phyloP scores from a whole-genome alignment of 2,888 invertebrate species.

The Fragum sueziense region DNA sequence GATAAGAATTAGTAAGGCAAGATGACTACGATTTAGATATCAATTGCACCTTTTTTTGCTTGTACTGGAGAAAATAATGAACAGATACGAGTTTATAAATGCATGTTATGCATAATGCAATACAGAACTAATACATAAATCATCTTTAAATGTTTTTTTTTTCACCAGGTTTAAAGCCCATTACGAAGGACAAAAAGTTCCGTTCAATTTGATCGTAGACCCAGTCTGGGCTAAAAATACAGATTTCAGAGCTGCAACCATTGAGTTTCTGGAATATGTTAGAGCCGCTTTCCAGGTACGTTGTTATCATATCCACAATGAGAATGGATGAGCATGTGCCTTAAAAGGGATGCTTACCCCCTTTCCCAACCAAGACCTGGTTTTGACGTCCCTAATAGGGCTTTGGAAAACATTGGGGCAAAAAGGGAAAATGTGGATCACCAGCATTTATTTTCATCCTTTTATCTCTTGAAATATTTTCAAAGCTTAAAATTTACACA shows the following conservation, averaged over 20 bases:
- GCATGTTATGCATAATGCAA: neutral
- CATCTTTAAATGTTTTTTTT: neutral
- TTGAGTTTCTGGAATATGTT: slow-evolving; percentile 68
- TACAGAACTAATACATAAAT: no score
- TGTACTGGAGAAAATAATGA: neutral
- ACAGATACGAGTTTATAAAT: neutral
- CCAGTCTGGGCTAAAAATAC: slow-evolving; percentile 61
- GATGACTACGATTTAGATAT: neutral
- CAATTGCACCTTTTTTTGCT: neutral
- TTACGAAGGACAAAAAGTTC: slow-evolving; percentile 64
- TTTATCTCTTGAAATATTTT: no score
- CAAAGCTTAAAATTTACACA: no score
- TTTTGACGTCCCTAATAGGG: no score
- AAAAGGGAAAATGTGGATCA: no score
- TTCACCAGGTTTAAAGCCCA: slow-evolving; percentile 63
- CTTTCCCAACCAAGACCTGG: no score
- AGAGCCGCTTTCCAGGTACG: slow-evolving; percentile 58
- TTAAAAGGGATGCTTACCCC: neutral
- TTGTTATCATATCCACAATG: no score
- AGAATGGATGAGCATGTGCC: no score
- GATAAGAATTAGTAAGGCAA: no score
- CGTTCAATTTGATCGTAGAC: slow-evolving; percentile 65
- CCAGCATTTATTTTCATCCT: no score
- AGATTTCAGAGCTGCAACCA: slow-evolving; percentile 60
- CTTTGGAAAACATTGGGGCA: no score